Base-by-base conservation (phyloP, 1,140 invertebrate species). In the Trichonephila inaurata region DNA sequence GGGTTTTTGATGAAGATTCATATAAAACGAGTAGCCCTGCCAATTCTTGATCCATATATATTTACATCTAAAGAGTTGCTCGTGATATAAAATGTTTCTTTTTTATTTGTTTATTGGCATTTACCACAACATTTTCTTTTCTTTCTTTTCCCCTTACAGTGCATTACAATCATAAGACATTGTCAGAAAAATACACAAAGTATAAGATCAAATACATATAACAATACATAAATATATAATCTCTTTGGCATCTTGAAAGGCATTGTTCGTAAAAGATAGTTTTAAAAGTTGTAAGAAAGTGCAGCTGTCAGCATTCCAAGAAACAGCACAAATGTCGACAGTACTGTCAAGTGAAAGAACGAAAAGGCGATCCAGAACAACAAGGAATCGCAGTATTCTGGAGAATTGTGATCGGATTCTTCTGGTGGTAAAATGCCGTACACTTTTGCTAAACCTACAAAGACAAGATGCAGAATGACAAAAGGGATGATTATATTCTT, bases 401-500 rank as follows among this genome's bases (percentile, higher is more conserved):
- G 21, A 33, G 86, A 88, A 1, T 1, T 24, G 0, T 8, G 28
- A 14, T 88, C 62, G 6, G 40, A 33, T 40, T 88, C 86, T 40
- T 88, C 86, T 12, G 86, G 86, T 3, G 86, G 86, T 14, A 62
- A 64, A 64, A 44, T 64, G 24, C 33, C 40, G 51, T 88, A 88
- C 24, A 88, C 86, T 19, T 58, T 64, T 16, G 14, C 60, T 24
- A 88, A 62, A 64, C 86, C 86, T 88, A 61, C 18, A 64, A 83
- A 66, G 0, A 19, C 10, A 51, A 51, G 10, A 51, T 12, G 10
- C 5, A 51, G 5, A 51, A 51, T 10, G 7, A 51, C 7, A 10
- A 51, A 51, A 51, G 10, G 33, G 33, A 40, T 0, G 2, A 3
- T 40, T 40, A 4, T 40, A 40, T 40, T 40, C 4, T 40, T 40